Percentiles rank a stretch among this genome's conserved stretches.
Evolutionary conservation across 2,888 invertebrate species (phyloP).

Genomic region (Tetranychus piercei): DNA sequence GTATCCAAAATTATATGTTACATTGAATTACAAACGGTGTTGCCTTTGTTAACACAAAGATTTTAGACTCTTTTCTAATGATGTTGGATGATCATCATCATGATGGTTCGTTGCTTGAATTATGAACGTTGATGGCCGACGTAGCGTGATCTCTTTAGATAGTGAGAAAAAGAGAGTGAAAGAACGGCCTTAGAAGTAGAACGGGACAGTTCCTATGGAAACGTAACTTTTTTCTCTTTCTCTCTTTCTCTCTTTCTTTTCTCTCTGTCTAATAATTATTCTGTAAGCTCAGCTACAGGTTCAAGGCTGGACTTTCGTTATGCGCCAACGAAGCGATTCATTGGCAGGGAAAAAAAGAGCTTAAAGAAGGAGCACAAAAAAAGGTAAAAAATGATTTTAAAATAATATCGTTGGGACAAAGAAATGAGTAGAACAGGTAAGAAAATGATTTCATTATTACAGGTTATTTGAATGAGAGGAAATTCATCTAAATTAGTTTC

Average conservation of each 20-base stretch:
- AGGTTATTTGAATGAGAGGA: not conserved
- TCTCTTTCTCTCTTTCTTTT: not conserved
- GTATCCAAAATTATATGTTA: not conserved
- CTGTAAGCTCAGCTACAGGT: not conserved
- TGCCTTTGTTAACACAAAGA: not conserved
- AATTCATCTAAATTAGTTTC: not conserved
- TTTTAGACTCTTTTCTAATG: not conserved
- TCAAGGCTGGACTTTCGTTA: constrained; percentile 1
- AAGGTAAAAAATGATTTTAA: not conserved
- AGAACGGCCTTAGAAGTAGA: not conserved
- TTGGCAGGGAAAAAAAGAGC: not conserved
- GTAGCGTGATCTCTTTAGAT: not conserved
- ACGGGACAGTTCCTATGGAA: not conserved
- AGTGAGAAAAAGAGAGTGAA: not conserved
- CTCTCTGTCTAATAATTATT: constrained; percentile 1
- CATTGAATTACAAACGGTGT: not conserved
- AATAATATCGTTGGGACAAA: not conserved
- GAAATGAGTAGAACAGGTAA: not conserved
- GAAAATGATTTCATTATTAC: not conserved
- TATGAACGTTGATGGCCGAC: not conserved
- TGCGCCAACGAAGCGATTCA: constrained; percentile 1
- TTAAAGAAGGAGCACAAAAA: not conserved
- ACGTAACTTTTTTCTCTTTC: not conserved
- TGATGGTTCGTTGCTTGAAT: not conserved
- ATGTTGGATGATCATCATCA: not conserved